Evolutionary conservation across 2,888 invertebrate genomes (phyloP), one percentile per base, ranked within the genome.

Genomic region (Gari tellinella): DNA sequence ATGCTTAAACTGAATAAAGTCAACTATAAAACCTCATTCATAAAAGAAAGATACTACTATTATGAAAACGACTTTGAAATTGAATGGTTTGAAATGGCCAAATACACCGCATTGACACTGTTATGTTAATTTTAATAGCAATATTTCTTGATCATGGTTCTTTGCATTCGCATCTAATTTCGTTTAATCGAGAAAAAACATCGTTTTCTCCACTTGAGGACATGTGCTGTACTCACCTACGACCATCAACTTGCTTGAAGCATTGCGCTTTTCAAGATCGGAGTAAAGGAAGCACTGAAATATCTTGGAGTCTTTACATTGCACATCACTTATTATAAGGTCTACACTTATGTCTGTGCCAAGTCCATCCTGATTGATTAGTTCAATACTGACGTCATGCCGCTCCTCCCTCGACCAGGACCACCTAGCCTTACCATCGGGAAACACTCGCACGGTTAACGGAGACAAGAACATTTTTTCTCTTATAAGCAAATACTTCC

Each of bases 291-390:
- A 37, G 17, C 79, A 79, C 3, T 43, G 43, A 49, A 41, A 79
- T 0, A 48, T 56, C n/a, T 65, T 49, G 2, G 55, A 66, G 37
- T 79, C 79, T 4, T 41, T 38, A 46, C 79, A 79, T 25, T 72
- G 61, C 1, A 75, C 63, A n/a, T 75, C 43, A 1, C 52, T 31
- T 17, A 79, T 63, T 10, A 79, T 37, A 25, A 40, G 55, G 0
- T 74, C 0, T 4, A 55, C 60, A 31, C 69, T 51, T 52, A 75
- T 58, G 48, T 52, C 53, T 45, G 62, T 66, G 17, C 41, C 14
- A 8, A 55, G 58, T 7, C 57, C 63, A 17, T 48, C 46, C 46
- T 55, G 53, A 15, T 56, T 46, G 21, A 17, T 63, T 14, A 68
- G 26, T 21, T 63, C 55, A 60, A 51, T 68, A 8, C 23, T 51